Evolutionary conservation across 2,113 vertebrate species (phyloP).

Genomic region (Pipa parva): DNA sequence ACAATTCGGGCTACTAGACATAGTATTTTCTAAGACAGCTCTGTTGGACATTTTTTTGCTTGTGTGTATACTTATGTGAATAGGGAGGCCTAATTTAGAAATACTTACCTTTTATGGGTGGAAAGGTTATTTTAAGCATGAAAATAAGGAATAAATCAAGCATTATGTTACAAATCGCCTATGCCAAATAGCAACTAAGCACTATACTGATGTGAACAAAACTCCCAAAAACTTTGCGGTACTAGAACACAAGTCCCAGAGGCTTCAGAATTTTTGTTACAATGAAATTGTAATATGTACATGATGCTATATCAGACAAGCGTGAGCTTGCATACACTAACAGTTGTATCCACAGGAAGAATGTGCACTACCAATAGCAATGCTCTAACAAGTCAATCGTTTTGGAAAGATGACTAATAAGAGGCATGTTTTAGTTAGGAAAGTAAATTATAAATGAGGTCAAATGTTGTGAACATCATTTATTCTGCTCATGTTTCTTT

Average conservation of each 20-base stretch:
- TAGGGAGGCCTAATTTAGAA: slow-evolving; percentile 14
- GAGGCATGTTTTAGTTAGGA: no score
- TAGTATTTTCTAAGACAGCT: slow-evolving; percentile 25
- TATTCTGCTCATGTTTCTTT: no score
- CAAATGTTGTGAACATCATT: no score
- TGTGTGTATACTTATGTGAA: slow-evolving; percentile 30
- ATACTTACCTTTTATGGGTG: slow-evolving; percentile 3
- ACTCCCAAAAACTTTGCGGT: slow-evolving; percentile 22
- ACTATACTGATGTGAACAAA: slow-evolving; percentile 20
- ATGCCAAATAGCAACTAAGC: slow-evolving; percentile 33
- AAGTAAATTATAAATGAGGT: no score
- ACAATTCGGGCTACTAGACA: slow-evolving; percentile 27
- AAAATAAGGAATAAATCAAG: slow-evolving; percentile 5
- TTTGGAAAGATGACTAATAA: no score
- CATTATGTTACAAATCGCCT: slow-evolving; percentile 11
- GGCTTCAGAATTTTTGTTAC: slow-evolving; percentile 7
- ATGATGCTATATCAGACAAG: no score
- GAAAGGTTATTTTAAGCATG: neutral
- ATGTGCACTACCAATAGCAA: no score
- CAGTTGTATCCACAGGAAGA: no score
- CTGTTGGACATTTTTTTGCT: slow-evolving; percentile 15
- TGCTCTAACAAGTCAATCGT: no score
- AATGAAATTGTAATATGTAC: slow-evolving; percentile 16
- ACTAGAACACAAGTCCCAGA: neutral
- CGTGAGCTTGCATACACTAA: no score